These are phyloP conservation scores for Paguma larvata DNA, from an alignment of 2,797 vertebrate genomes.

Conservation along the genomic window DNA sequence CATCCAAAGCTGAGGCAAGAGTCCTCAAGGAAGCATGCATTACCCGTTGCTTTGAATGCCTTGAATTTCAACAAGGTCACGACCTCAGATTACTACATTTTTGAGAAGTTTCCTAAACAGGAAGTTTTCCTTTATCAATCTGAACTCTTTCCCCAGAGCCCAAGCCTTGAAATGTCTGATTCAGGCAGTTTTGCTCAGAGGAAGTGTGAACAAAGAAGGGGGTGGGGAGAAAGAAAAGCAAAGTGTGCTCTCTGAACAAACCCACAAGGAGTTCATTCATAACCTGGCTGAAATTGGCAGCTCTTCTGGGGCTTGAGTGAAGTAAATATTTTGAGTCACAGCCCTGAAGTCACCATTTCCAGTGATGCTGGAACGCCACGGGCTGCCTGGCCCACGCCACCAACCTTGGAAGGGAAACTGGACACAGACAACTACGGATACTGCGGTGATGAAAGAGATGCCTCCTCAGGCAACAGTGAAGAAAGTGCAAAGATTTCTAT, in stretches of 20 bases:
- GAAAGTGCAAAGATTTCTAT: background rate
- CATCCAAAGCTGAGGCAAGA: background rate
- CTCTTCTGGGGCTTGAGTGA: background rate
- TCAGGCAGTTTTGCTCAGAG: background rate
- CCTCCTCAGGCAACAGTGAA: background rate
- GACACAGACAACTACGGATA: background rate
- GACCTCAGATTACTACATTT: background rate
- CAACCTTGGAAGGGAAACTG: background rate
- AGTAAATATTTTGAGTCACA: conserved; percentile 74
- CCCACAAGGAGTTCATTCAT: conserved; percentile 64
- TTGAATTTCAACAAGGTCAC: background rate
- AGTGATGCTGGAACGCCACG: background rate
- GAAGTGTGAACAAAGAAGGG: conserved; percentile 1
- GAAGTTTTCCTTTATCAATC: conserved; percentile 52
- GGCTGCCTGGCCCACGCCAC: background rate
- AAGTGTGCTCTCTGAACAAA: background rate
- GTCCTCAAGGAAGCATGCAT: background rate
- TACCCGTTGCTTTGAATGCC: background rate
- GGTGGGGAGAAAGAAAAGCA: background rate
- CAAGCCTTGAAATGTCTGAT: conserved; percentile 8
- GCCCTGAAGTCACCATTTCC: conserved; percentile 46
- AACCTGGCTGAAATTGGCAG: conserved; percentile 55
- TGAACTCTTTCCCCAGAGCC: background rate
- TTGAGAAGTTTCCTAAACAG: conserved; percentile 26
- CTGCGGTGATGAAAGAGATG: background rate